Percentiles rank a stretch among this genome's conserved stretches.
phyloP scores from a whole-genome alignment of 2,113 vertebrate species.

The Rafetus swinhoei region DNA sequence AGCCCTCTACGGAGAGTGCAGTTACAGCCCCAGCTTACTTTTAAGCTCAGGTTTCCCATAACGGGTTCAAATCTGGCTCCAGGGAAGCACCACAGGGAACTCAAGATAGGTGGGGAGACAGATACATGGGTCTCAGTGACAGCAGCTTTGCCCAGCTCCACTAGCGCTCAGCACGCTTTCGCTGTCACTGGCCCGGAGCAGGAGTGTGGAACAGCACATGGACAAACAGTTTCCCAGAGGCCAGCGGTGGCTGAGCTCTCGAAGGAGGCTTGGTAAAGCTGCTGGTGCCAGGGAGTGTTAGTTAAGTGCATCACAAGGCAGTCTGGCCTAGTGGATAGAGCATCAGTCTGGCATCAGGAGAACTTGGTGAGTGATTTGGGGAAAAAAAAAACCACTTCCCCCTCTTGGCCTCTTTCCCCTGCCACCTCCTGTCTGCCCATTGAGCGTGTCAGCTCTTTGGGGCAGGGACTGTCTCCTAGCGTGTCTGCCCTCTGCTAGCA shows the following conservation, averaged over 20 bases:
- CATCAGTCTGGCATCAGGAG: not conserved
- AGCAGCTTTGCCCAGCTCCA: not conserved
- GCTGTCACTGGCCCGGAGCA: not conserved
- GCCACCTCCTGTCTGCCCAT: not conserved
- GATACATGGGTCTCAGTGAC: not conserved
- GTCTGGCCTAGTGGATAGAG: not conserved
- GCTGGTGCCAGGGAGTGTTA: not conserved
- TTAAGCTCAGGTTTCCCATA: not conserved
- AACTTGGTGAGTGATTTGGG: not conserved
- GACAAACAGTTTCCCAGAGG: not conserved
- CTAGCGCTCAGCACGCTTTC: not conserved
- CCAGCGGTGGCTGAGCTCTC: not conserved
- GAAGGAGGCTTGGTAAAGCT: not conserved
- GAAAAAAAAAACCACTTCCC: not conserved
- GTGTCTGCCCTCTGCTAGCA: not conserved
- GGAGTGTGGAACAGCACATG: not conserved
- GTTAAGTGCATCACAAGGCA: not conserved
- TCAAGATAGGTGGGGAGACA: not conserved
- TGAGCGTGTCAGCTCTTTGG: not conserved
- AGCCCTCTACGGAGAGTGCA: not conserved
- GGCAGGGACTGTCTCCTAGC: not conserved
- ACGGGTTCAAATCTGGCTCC: not conserved
- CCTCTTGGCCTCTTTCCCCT: not conserved
- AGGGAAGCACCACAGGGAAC: not conserved
- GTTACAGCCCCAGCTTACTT: not conserved